Percentiles rank a stretch among this genome's conserved stretches.
phyloP scores from a whole-genome alignment of 2,113 vertebrate genomes.

The Martes martes region DNA sequence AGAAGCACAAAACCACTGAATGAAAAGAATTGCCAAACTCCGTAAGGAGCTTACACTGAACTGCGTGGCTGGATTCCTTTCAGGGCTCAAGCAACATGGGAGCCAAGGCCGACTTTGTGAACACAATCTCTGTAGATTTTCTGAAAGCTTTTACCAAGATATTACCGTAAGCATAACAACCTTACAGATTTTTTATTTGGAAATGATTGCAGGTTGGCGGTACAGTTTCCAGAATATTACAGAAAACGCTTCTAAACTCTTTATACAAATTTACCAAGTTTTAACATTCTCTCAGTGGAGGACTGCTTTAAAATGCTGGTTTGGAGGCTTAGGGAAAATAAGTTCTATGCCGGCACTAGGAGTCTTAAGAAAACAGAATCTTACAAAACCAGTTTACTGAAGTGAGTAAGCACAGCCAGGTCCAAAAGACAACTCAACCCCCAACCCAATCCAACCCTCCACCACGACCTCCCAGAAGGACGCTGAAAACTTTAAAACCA shows the following conservation, averaged over 20 bases:
- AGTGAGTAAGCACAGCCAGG: not conserved
- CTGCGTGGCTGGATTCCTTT: not conserved
- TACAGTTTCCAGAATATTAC: not conserved
- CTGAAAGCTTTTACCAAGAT: not conserved
- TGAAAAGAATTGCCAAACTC: not conserved
- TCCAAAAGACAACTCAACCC: not conserved
- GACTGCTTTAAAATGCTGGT: not conserved
- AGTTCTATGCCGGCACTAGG: not conserved
- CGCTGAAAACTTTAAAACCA: not conserved
- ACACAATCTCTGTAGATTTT: not conserved
- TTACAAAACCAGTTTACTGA: not conserved
- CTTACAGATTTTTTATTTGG: not conserved
- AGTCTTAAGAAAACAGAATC: not conserved
- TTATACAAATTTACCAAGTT: not conserved
- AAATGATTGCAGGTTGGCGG: constrained; percentile 9
- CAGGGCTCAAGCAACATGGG: not conserved
- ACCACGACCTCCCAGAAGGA: not conserved
- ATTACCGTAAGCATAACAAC: not conserved
- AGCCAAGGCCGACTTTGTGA: not conserved
- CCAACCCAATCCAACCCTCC: not conserved
- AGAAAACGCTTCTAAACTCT: not conserved
- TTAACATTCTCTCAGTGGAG: not conserved
- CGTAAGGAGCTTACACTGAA: not conserved
- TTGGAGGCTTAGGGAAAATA: not conserved
- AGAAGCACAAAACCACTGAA: not conserved